Conservation (phyloP, 2,888 invertebrate species). For the Nymphalis polychloros region DNA sequence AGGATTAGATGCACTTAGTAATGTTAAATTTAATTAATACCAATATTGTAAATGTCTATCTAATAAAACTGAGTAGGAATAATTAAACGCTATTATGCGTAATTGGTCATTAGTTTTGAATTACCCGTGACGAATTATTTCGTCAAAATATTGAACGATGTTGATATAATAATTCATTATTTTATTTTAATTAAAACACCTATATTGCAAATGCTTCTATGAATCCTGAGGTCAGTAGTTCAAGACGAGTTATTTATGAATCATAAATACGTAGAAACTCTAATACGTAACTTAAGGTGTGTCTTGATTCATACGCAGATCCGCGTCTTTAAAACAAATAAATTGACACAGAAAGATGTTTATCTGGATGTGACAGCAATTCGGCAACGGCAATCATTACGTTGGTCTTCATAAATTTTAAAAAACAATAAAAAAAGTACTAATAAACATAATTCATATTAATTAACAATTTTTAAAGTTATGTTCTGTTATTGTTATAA, state of each 20-base stretch:
- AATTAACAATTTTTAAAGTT: too few species aligned
- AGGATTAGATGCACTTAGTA: too few species aligned
- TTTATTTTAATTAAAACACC: slow-evolving; percentile 32
- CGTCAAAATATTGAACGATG: slow-evolving; percentile 25
- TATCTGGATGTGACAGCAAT: slow-evolving; percentile 23
- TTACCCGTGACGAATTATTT: slow-evolving; percentile 28
- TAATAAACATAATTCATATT: too few species aligned
- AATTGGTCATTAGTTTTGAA: slow-evolving; percentile 6
- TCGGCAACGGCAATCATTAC: slow-evolving; percentile 20
- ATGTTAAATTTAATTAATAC: too few species aligned
- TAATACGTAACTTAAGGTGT: slow-evolving; percentile 40
- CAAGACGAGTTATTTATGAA: slow-evolving; percentile 47
- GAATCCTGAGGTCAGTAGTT: slow-evolving; percentile 55
- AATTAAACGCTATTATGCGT: background rate
- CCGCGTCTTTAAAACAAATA: slow-evolving; percentile 48
- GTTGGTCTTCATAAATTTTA: background rate
- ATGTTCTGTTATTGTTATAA: too few species aligned
- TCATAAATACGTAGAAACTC: slow-evolving; percentile 33
- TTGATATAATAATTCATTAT: slow-evolving; percentile 4
- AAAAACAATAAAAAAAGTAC: too few species aligned
- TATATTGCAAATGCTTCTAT: slow-evolving; percentile 27
- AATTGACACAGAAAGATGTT: slow-evolving; percentile 30
- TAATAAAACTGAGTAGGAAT: background rate
- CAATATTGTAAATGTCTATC: too few species aligned
- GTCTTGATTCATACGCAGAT: slow-evolving; percentile 56